Base-by-base conservation (phyloP, 2,888 invertebrate genomes). In the Torymus auratus region DNA sequence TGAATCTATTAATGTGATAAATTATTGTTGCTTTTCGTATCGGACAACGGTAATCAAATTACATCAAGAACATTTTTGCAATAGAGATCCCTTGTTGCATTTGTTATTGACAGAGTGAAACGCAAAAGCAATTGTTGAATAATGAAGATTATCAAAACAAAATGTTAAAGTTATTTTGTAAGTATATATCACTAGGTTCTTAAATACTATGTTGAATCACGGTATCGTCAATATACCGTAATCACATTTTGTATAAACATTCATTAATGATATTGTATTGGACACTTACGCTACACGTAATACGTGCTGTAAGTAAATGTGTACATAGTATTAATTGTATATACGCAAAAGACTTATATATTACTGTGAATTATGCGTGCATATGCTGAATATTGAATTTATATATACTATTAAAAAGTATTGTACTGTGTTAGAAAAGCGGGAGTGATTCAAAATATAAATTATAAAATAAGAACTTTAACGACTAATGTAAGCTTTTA, bases 1-100 rank as follows among this genome's bases (percentile, higher is more conserved):
- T 87, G 85, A 86, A 62, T 71, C 61, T 74, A 14, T 15, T 41
- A 58, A 64, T 60, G 70, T 62, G 55, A 73, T 73, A 65, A 28
- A 78, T 60, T 50, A 55, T 56, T 52, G 11, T 62, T 70, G 60
- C 50, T 68, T 62, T 67, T 80, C 68, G n/a, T 70, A 80, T 15
- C 23, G 28, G 60, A 58, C 15, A 1, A 14, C 62, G 5, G 2
- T 15, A 53, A 41, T 65, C n/a, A 50, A 65, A 53, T 12, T 41
- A 60, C 7, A 17, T 14, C 28, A 13, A 65, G 50, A n/a, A n/a
- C 55, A 53, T 28, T 15, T 13, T 53, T 67, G 13, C 65, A 52
- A 58, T 58, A 78, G 12, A 62, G 15, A 52, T 15, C 17, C 23
- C 17, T 75, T 61, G 68, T 53, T 76, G 55, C 55, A 77, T 53